Evolutionary conservation across 1,140 invertebrate genomes (phyloP).

Genomic region (Drosophila virilis): DNA sequence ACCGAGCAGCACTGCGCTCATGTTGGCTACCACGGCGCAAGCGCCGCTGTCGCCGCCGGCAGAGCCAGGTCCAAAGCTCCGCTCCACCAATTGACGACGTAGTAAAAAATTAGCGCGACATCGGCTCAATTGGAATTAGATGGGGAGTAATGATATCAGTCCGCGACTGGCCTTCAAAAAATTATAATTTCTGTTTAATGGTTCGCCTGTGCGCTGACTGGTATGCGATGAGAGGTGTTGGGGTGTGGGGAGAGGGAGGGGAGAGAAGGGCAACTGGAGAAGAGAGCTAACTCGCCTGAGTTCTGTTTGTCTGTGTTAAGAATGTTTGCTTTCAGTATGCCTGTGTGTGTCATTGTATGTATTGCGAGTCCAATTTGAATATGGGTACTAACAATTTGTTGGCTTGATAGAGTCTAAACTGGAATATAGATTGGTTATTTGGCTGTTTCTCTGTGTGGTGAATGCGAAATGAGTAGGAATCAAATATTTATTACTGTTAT

Average conservation of each 20-base stretch:
- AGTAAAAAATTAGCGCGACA: constrained; percentile 49
- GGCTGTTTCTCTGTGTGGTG: constrained; percentile 32
- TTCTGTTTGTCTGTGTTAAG: constrained; percentile 55
- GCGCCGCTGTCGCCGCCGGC: constrained; percentile 2
- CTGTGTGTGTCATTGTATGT: background rate
- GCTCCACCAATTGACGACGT: constrained; percentile 47
- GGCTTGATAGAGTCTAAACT: constrained; percentile 52
- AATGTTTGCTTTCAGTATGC: constrained; percentile 28
- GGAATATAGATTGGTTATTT: constrained; percentile 44
- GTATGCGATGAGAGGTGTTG: constrained; percentile 4
- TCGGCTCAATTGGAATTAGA: constrained; percentile 68
- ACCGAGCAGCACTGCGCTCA: background rate
- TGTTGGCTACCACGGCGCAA: constrained; percentile 11
- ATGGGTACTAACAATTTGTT: constrained; percentile 75
- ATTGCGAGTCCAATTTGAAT: constrained; percentile 63
- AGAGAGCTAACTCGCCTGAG: constrained; percentile 51
- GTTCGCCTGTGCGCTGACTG: constrained; percentile 27
- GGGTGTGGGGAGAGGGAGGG: too few relatives aligned
- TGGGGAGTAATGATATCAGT: constrained; percentile 56
- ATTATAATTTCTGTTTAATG: constrained; percentile 80
- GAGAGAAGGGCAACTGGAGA: background rate
- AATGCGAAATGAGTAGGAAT: constrained; percentile 24
- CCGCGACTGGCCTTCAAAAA: constrained; percentile 70
- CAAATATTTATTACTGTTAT: constrained; percentile 31
- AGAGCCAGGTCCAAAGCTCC: constrained; percentile 12